Percentiles rank a stretch among this genome's conserved stretches.
Evolutionary conservation across 2,888 invertebrate genomes (phyloP).

Genomic region (Schizaphis graminum): DNA sequence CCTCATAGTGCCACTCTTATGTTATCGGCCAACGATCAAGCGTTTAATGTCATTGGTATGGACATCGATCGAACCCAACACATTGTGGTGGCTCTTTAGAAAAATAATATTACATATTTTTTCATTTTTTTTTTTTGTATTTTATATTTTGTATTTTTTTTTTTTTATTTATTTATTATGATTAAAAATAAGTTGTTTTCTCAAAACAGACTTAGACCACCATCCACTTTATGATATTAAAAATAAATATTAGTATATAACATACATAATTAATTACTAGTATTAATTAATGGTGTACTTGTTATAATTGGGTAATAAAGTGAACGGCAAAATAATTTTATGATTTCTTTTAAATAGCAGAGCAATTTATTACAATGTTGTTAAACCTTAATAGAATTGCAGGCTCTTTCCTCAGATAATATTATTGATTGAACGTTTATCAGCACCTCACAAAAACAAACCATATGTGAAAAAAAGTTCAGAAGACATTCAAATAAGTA

Average conservation of each 20-base stretch:
- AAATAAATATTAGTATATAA: conserved; percentile 18
- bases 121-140: conserved; percentile 29
- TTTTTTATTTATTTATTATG: conserved; percentile 14
- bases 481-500: conserved; percentile 54
- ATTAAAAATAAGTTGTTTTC: conserved; percentile 47
- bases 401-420: conserved; percentile 58
- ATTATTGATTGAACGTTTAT: conserved; percentile 60
- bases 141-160: background rate
- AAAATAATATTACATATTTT: conserved; percentile 65
- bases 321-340: conserved; percentile 43
- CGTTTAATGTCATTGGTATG: conserved; percentile 66
- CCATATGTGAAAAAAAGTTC: conserved; percentile 60
- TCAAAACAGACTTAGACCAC: conserved; percentile 39
- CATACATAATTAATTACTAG: background rate
- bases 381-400: conserved; percentile 55
- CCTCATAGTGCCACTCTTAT: conserved; percentile 64
- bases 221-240: conserved; percentile 54
- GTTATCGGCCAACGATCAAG: conserved; percentile 65
- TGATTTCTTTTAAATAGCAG: conserved; percentile 53
- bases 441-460: conserved; percentile 65
- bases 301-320: conserved; percentile 45
- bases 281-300: background rate
- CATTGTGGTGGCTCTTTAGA: conserved; percentile 66
- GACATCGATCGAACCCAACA: conserved; percentile 66
- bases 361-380: conserved; percentile 46